Evolutionary conservation across 2,113 vertebrate genomes (phyloP).

Genomic region (Pelodiscus sinensis): DNA sequence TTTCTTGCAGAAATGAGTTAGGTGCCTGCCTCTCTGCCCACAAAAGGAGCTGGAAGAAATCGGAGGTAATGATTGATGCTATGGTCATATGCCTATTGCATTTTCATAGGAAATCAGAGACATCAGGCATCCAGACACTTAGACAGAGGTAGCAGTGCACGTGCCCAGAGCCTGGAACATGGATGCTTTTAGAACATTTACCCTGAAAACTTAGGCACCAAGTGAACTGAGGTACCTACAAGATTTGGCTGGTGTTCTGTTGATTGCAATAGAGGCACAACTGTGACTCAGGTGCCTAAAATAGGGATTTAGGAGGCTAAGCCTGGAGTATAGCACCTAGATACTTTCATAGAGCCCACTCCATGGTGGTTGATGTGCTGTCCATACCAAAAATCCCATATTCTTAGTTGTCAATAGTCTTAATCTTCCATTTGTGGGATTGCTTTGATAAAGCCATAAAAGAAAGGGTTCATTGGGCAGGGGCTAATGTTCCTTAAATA

Average conservation of each 20-base stretch:
- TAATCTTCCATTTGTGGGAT: not conserved
- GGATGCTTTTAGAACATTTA: not conserved
- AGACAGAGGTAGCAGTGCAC: not conserved
- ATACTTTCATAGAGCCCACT: not conserved
- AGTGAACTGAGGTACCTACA: not conserved
- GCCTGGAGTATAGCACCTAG: not conserved
- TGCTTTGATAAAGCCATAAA: not conserved
- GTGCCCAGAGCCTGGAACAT: not conserved
- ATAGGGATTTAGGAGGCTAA: not conserved
- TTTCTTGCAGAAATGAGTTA: not conserved
- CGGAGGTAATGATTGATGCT: not conserved
- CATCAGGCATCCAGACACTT: not conserved
- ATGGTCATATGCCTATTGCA: too few relatives aligned
- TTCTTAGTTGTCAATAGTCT: not conserved
- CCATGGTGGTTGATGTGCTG: not conserved
- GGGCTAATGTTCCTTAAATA: not conserved
- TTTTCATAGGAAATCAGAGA: too few relatives aligned
- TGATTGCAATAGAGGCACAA: not conserved
- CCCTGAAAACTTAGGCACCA: not conserved
- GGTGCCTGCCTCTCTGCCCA: not conserved
- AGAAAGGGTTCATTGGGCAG: not conserved
- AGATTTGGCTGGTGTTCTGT: not conserved
- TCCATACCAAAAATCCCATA: not conserved
- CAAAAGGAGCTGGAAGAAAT: not conserved
- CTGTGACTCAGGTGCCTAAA: not conserved